These are phyloP conservation scores for Metridium senile DNA, from an alignment of 92 coral and sea anemone species.

Conservation along the genomic window DNA sequence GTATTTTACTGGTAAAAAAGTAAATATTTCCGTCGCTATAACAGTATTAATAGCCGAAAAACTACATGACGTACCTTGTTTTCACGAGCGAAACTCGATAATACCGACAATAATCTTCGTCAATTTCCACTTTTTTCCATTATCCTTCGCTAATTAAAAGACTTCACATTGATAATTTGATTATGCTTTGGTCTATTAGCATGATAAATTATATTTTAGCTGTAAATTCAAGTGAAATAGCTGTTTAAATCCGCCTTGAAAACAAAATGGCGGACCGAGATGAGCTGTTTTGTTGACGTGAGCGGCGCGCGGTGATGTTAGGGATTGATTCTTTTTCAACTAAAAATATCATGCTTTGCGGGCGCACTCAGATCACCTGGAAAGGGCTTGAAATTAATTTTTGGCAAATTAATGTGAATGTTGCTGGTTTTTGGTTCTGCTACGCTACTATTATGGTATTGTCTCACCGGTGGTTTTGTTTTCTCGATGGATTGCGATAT, in stretches of 20 bases:
- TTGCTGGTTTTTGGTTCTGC: no score
- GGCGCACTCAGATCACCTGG: slow-evolving; percentile 19
- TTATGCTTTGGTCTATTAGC: no score
- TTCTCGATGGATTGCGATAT: slow-evolving; percentile 24
- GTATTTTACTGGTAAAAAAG: no score
- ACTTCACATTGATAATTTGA: not conserved
- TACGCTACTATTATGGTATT: slow-evolving; percentile 10
- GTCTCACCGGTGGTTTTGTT: slow-evolving; percentile 40
- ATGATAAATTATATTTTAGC: no score
- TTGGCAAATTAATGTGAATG: slow-evolving; percentile 50
- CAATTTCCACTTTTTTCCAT: not conserved
- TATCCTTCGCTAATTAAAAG: not conserved
- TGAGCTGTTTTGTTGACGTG: no score
- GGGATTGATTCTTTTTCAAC: slow-evolving; percentile 23
- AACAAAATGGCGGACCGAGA: slow-evolving; percentile 7
- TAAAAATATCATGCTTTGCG: slow-evolving; percentile 14
- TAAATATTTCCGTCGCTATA: no score
- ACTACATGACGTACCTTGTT: no score
- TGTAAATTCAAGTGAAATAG: not conserved
- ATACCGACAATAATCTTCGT: not conserved
- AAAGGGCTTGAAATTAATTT: slow-evolving; percentile 26
- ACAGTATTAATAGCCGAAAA: no score
- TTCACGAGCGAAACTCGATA: not conserved
- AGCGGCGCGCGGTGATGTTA: slow-evolving; percentile 23
- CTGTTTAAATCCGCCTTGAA: slow-evolving; percentile 5